Evolutionary conservation across 2,797 vertebrate species (phyloP), one percentile per base, ranked within the genome.

Genomic region (Malurus splendens): DNA sequence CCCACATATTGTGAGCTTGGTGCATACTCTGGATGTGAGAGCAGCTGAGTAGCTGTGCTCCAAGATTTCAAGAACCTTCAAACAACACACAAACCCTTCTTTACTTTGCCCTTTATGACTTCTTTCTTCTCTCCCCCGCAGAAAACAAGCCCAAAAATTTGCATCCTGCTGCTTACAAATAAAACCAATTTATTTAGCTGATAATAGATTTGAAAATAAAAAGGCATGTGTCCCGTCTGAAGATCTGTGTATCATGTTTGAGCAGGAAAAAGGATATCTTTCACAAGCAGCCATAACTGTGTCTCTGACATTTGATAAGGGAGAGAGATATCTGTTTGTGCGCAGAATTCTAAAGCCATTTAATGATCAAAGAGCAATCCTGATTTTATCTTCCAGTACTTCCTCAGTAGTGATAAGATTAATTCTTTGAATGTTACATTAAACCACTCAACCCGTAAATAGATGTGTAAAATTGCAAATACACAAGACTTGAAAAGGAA

Each of bases 361-460:
- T 81, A 91, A 84, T 50, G 90, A 93, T 94, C 87, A 93, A 95
- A 93, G 85, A 89, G 77, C 54, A 86, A 86, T 76, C 28, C 60
- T 93, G 93, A 95, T 95, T 90, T 93, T 94, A 91, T 94, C 92
- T 92, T 81, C 52, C 68, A 71, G 70, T 68, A 87, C 89, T 93
- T 95, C 87, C 90, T 93, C 74, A 55, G 47, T 74, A 38, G 42
- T 64, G 92, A 94, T 94, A 94, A 94, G 90, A 89, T 86, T 92
- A 93, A 90, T 90, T 92, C 82, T 94, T 93, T 86, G 88, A 90
- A 76, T 82, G 80, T 76, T 87, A 52, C 14, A 4, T 87, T 92
- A 78, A 62, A 45, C 24, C 12, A 1, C 27, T 87, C 33, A 79
- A 89, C 68, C 60, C 71, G 71, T 86, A 93, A 94, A 91, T 83